Evolutionary conservation across 2,888 invertebrate genomes (phyloP), one percentile per base, ranked within the genome.

Genomic region (Drosophila melanosoma): DNA sequence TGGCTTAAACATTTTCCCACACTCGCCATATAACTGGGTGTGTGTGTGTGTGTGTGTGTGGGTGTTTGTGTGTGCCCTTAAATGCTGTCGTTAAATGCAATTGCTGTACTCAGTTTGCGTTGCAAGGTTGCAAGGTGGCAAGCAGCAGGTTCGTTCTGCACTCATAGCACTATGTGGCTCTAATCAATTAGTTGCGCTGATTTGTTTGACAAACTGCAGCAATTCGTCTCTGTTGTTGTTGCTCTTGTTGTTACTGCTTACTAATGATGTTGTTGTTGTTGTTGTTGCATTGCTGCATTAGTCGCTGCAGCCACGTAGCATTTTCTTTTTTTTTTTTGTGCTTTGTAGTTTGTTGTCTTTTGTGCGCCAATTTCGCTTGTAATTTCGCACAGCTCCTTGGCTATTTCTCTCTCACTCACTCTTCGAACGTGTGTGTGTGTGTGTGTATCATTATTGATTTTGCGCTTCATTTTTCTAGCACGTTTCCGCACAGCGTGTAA

Each of bases 381-480:
- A 80, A 80, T 80, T 78, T 78, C 57, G 48, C 61, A 45, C 45
- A 62, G 51, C 69, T 65, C 60, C 66, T 71, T 42, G 26, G 45
- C 45, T 15, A 23, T 56, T 7, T 17, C 17, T 33, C 10, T 12
- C 56, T n/a, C 48, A 1, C 23, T 40, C 8, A 23, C 58, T 36
- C 29, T 35, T 20, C 10, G 6, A 5, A 56, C 26, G 33, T 64
- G 57, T 57, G 15, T 51, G 40, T 38, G 35, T 42, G 38, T 40
- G 40, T 79, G 76, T 57, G 78, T 54, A 78, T 80, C 87, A 86
- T 86, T 86, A 86, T 86, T 89, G 85, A 86, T 89, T 86, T 86
- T 89, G 87, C 89, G 85, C 85, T 86, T 86, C 89, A 86, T 84
- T 86, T 86, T 86, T 86, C 82, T 89, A 89, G 85, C 85, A 86